Base-by-base conservation (phyloP, 2,888 invertebrate genomes). In the Drosophila neonasuta region DNA sequence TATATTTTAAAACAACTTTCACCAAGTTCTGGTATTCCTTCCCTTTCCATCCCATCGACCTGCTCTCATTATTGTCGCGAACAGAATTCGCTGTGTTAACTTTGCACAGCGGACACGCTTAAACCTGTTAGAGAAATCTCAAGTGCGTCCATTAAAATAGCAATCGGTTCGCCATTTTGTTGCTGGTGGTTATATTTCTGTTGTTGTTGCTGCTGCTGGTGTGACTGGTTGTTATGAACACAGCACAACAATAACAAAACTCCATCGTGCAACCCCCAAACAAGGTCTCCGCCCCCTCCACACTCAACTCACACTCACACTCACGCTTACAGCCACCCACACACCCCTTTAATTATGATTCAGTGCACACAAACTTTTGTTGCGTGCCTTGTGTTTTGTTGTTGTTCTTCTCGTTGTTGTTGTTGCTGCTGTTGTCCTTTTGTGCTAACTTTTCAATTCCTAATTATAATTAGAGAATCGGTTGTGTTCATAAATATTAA, bases 381-480 rank as follows among this genome's bases (percentile, higher is more conserved):
- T 82, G 81, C 85, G 81, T 85, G 81, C 77, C 82, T 74, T 67
- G 58, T 59, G 73, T 67, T 75, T 79, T 77, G 63, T 42, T 64
- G 63, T n/a, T 68, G 65, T 10, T 24, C 4, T 6, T 20, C 13
- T 13, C 13, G 0, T 20, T 74, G 54, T 34, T 65, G 59, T 42
- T 70, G 72, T 24, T 65, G 67, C 32, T 77, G 74, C 58, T 80
- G 64, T 71, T 73, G 64, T 77, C 67, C 86, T 78, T 77, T 79
- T 84, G 81, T 85, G 84, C 85, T 83, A 89, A 87, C 87, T 89
- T 88, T 88, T 88, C 86, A 89, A 86, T 88, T 89, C 83, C 89
- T 88, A 88, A 89, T 88, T 88, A 88, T 88, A 88, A 88, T 88
- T 88, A 88, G 87, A 88, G 86, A 82, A 76, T 86, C 87, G 85